A percentile compares a stretch with the other conserved stretches of the same genome.
phyloP scores from a whole-genome alignment of 2,888 invertebrate genomes.

The Lasioglossum lativentre region DNA sequence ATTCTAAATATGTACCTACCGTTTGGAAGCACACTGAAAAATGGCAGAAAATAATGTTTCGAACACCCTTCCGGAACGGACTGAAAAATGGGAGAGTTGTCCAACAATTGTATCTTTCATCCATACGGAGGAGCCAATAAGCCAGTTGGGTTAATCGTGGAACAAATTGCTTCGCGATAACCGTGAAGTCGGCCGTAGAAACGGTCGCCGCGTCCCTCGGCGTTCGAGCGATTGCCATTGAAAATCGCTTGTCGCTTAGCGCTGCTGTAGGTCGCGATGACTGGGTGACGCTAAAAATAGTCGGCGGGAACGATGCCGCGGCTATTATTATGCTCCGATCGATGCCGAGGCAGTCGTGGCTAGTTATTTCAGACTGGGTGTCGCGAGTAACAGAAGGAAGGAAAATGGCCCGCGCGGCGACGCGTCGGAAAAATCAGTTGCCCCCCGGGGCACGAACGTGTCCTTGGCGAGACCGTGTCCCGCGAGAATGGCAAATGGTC shows the following conservation, averaged over 20 bases:
- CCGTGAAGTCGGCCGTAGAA: background rate
- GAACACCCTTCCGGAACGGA: background rate
- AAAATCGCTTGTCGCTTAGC: constrained; percentile 60
- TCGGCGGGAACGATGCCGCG: constrained; percentile 66
- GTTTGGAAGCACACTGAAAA: background rate
- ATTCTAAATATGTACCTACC: background rate
- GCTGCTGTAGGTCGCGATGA: constrained; percentile 72
- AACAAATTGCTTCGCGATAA: background rate
- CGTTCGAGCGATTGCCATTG: constrained; percentile 68
- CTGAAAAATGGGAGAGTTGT: background rate
- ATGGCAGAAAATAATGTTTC: background rate
- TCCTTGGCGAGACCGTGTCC: background rate
- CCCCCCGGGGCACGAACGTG: background rate
- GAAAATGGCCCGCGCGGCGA: constrained; percentile 23
- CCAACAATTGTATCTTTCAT: background rate
- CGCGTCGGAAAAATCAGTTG: constrained; percentile 8
- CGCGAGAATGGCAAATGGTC: background rate
- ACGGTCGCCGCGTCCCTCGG: constrained; percentile 3
- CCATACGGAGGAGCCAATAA: background rate
- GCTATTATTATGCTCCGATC: constrained; percentile 74
- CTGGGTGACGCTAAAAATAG: constrained; percentile 73
- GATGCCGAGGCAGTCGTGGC: constrained; percentile 67
- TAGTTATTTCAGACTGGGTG: constrained; percentile 66
- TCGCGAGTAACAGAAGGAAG: constrained; percentile 37
- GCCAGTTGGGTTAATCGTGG: background rate